Evolutionary conservation across 2,113 vertebrate genomes (phyloP).

Genomic region (Candoia aspera): DNA sequence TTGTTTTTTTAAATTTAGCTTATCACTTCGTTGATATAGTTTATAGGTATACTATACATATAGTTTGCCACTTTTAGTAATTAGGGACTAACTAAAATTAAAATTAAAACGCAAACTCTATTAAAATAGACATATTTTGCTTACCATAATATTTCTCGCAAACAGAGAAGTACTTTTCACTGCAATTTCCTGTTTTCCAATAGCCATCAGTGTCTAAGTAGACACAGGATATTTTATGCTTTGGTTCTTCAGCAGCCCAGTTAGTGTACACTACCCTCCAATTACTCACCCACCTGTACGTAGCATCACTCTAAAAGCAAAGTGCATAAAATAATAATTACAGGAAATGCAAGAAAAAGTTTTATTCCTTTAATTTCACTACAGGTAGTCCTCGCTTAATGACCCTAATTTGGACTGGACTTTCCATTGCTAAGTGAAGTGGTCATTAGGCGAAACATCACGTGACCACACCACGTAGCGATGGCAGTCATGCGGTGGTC

Average conservation of each 20-base stretch:
- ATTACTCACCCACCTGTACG: constrained; percentile 81
- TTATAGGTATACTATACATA: too few relatives aligned
- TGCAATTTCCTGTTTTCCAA: constrained; percentile 86
- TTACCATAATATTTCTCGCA: constrained; percentile 85
- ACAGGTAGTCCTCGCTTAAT: not conserved
- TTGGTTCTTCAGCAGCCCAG: constrained; percentile 84
- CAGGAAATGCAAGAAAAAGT: not conserved
- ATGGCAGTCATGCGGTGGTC: not conserved
- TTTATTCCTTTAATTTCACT: not conserved
- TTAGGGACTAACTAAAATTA: not conserved
- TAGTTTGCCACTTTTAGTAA: not conserved
- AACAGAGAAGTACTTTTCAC: constrained; percentile 74
- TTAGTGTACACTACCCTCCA: constrained; percentile 78
- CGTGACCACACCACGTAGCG: not conserved
- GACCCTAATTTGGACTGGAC: not conserved
- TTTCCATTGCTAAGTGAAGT: not conserved
- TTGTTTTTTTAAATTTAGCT: not conserved
- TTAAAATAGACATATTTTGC: constrained; percentile 22
- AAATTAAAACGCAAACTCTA: not conserved
- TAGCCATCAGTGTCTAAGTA: constrained; percentile 81
- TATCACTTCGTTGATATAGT: not conserved
- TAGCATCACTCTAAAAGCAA: constrained; percentile 73
- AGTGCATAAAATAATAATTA: constrained; percentile 6
- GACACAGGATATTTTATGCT: constrained; percentile 81
- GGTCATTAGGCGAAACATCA: not conserved